Conservation (phyloP, 2,797 vertebrate genomes). For the Rhinatrema bivittatum region DNA sequence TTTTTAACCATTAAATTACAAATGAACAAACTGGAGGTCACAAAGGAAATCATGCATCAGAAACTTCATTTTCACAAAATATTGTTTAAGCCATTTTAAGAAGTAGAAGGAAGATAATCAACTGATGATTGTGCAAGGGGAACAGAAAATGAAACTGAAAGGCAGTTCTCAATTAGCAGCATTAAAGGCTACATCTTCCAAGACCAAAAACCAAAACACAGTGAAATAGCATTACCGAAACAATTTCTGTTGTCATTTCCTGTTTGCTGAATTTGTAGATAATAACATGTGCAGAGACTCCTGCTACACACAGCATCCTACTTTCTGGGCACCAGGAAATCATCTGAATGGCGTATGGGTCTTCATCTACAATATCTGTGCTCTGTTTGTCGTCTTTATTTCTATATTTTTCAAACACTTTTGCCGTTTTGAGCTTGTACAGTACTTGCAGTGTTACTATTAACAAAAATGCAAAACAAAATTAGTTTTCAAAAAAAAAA, state of each 20-base stretch:
- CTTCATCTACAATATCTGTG: constrained; percentile 88
- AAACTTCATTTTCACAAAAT: too few relatives aligned
- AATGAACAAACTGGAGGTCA: too few relatives aligned
- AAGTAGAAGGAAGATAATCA: too few relatives aligned
- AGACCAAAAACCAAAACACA: too few relatives aligned
- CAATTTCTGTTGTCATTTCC: constrained; percentile 86
- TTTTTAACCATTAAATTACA: too few relatives aligned
- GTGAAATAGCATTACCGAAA: constrained; percentile 66
- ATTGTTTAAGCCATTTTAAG: too few relatives aligned
- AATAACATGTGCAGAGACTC: constrained; percentile 92
- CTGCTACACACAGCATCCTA: constrained; percentile 87
- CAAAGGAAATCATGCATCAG: too few relatives aligned
- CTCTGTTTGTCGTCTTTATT: constrained; percentile 86
- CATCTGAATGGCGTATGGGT: constrained; percentile 94
- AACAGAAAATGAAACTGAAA: too few relatives aligned
- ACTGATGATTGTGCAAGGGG: too few relatives aligned
- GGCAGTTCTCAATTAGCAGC: too few relatives aligned
- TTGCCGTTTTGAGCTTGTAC: constrained; percentile 97
- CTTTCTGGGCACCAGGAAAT: constrained; percentile 95
- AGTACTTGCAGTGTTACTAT: constrained; percentile 95
- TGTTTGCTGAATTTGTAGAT: constrained; percentile 95
- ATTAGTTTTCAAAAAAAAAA: constrained; percentile 1
- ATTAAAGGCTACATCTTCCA: too few relatives aligned
- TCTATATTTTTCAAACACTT: constrained; percentile 93
- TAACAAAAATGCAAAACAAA: constrained; percentile 21